phyloP scores from a whole-genome alignment of 2,113 vertebrate species.

The Cyanoramphus novaezelandiae region DNA sequence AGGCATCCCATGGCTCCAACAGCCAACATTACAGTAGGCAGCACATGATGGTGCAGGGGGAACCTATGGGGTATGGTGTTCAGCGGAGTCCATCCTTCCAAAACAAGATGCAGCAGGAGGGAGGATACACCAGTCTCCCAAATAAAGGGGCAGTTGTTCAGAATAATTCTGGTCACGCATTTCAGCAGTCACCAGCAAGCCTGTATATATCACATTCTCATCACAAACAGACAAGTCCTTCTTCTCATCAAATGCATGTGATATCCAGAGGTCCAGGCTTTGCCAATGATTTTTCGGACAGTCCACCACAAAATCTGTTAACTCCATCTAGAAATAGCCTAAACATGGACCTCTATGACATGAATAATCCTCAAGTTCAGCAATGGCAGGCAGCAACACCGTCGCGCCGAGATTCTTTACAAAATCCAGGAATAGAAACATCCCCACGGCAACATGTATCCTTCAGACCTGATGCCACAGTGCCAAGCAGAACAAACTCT shows the following conservation, averaged over 20 bases:
- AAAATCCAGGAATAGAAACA: constrained; percentile 78
- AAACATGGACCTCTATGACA: constrained; percentile 90
- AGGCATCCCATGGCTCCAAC: constrained; percentile 73
- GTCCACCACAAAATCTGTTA: constrained; percentile 82
- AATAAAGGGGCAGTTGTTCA: constrained; percentile 83
- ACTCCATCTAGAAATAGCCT: constrained; percentile 89
- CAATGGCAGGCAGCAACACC: constrained; percentile 81
- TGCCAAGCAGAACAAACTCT: constrained; percentile 91
- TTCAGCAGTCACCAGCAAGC: constrained; percentile 70
- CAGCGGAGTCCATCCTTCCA: constrained; percentile 95
- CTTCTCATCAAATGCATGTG: constrained; percentile 88
- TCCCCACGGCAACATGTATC: constrained; percentile 80
- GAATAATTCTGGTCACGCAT: constrained; percentile 78
- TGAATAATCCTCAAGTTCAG: constrained; percentile 69
- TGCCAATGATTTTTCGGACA: constrained; percentile 85
- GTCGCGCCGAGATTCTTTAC: constrained; percentile 81
- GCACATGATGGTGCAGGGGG: constrained; percentile 82
- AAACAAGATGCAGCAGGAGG: constrained; percentile 87
- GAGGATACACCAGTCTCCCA: constrained; percentile 82
- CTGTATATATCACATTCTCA: constrained; percentile 86
- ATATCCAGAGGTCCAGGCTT: constrained; percentile 83
- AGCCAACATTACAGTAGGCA: constrained; percentile 83
- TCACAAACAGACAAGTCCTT: constrained; percentile 87
- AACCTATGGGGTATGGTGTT: constrained; percentile 85
- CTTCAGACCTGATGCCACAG: constrained; percentile 84